Evolutionary conservation across 2,797 vertebrate genomes (phyloP).

Genomic region (Nothura maculosa): DNA sequence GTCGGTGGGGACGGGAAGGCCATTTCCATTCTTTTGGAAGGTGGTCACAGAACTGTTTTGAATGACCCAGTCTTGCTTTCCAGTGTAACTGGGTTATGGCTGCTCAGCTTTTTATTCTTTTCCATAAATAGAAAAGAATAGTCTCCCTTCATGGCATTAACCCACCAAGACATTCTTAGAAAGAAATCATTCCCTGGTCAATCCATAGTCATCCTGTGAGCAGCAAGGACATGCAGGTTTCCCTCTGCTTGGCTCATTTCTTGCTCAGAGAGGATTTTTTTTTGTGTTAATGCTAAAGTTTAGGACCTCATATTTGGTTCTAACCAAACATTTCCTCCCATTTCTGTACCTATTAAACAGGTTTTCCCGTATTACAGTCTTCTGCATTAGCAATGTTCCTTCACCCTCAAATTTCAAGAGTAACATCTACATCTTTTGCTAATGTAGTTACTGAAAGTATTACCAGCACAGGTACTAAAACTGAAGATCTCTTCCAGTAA

Average conservation of each 20-base stretch:
- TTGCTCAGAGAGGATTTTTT: background rate
- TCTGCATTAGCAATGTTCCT: background rate
- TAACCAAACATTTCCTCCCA: background rate
- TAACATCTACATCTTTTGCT: background rate
- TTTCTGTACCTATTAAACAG: background rate
- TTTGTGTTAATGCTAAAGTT: background rate
- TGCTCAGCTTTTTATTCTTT: background rate
- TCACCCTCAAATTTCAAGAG: background rate
- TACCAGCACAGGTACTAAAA: background rate
- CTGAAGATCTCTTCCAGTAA: background rate
- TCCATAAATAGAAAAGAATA: background rate
- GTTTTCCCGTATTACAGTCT: background rate
- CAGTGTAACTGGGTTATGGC: background rate
- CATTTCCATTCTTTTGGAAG: background rate
- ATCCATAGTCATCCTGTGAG: background rate
- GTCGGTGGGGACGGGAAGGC: no score
- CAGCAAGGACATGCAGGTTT: background rate
- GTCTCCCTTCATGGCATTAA: background rate
- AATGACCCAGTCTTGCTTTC: background rate
- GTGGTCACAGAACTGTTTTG: background rate
- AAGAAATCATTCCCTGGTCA: rapidly evolving
- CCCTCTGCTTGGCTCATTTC: background rate
- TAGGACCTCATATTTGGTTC: background rate
- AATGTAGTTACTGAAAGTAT: background rate
- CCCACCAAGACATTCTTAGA: background rate